Conservation (phyloP, 1,140 invertebrate species). For the Samia ricini region DNA sequence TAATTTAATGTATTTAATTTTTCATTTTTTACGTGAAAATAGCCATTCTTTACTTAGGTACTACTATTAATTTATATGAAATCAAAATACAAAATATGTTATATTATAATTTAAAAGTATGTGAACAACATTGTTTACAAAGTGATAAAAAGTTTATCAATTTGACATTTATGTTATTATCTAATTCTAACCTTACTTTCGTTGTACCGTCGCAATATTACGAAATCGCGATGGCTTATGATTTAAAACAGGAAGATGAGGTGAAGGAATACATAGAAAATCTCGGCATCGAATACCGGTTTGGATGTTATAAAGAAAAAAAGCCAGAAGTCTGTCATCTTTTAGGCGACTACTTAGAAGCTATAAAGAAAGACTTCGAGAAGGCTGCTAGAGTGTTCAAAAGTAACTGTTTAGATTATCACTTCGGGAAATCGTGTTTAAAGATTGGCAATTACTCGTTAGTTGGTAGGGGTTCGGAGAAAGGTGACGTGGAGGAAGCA, state of each 20-base stretch:
- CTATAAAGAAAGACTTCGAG: slow-evolving; percentile 87
- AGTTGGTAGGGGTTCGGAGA: slow-evolving; percentile 80
- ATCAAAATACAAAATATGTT: background rate
- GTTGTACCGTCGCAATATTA: slow-evolving; percentile 29
- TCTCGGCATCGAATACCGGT: slow-evolving; percentile 93
- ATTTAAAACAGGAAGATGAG: slow-evolving; percentile 91
- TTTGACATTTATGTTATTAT: slow-evolving; percentile 57
- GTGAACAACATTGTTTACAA: slow-evolving; percentile 41
- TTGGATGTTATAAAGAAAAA: slow-evolving; percentile 86
- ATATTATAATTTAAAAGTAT: slow-evolving; percentile 31
- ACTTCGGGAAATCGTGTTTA: slow-evolving; percentile 89
- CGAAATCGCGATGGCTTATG: slow-evolving; percentile 62
- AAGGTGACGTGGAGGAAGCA: slow-evolving; percentile 77
- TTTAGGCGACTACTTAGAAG: slow-evolving; percentile 91
- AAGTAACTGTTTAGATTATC: slow-evolving; percentile 90
- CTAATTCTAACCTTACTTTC: slow-evolving; percentile 40
- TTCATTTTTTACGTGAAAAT: too few relatives aligned
- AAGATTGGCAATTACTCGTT: slow-evolving; percentile 88
- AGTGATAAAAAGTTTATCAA: slow-evolving; percentile 54
- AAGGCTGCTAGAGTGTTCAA: slow-evolving; percentile 89
- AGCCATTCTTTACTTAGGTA: too few relatives aligned
- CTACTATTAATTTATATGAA: too few relatives aligned
- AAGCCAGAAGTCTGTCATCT: slow-evolving; percentile 90
- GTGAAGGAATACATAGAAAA: slow-evolving; percentile 93
- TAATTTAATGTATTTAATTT: background rate